phyloP scores from a whole-genome alignment of 2,113 vertebrate genomes.

The Lycocorax pyrrhopterus region DNA sequence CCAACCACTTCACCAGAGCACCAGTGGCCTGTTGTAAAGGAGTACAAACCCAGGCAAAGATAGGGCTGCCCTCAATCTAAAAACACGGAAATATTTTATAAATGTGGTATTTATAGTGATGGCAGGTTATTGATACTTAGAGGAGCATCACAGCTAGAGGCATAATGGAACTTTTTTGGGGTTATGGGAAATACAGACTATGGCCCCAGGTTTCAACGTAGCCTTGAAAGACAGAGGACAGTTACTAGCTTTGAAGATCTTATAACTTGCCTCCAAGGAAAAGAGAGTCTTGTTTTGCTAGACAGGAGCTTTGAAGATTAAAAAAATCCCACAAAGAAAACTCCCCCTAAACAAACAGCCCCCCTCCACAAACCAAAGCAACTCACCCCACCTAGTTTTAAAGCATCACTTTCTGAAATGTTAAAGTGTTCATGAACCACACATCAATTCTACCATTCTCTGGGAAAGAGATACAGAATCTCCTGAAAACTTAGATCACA shows the following conservation, averaged over 20 bases:
- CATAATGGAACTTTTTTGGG: background rate
- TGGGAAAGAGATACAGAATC: background rate
- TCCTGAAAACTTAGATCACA: background rate
- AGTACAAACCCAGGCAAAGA: background rate
- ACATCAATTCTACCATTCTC: background rate
- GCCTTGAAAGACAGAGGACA: background rate
- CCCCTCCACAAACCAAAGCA: background rate
- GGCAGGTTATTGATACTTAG: background rate
- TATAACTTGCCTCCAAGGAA: background rate
- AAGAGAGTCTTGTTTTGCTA: background rate
- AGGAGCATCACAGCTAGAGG: background rate
- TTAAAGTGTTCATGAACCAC: background rate
- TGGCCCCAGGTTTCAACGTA: background rate
- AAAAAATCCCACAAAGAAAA: background rate
- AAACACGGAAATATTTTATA: background rate
- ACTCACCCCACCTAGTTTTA: background rate
- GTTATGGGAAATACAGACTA: background rate
- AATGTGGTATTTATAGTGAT: background rate
- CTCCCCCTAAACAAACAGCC: background rate
- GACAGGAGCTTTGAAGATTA: background rate
- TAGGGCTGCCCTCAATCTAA: background rate
- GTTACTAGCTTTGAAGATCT: slow-evolving; percentile 25
- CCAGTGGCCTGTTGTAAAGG: background rate
- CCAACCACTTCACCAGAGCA: background rate
- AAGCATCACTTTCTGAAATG: background rate